Evolutionary conservation across 2,113 vertebrate species (phyloP), one percentile per base, ranked within the genome.

Genomic region (Cranoglanis bouderius): DNA sequence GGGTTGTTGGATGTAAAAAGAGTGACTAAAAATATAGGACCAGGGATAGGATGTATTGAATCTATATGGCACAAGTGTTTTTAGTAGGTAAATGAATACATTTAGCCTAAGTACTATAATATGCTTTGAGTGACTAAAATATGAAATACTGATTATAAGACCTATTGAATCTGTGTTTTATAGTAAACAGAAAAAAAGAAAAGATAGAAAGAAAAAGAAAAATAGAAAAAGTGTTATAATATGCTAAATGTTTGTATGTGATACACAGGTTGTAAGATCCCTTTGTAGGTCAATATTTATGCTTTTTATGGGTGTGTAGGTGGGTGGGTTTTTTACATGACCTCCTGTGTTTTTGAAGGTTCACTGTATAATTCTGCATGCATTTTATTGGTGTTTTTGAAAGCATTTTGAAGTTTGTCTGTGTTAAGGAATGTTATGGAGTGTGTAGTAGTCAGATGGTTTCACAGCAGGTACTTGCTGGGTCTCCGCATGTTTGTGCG

Each of bases 361-460:
- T 35, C 3, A 51, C 63, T 26, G 46, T 29, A 16, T 72, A 74
- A 9, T 55, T 6, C 16, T 6, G 4, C 4, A 75, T 72, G n/a
- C 2, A 74, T 16, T 59, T 43, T 13, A 63, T 61, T 24, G 19
- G 43, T 49, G 14, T 70, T 49, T 51, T 10, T 46, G 16, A 81
- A 46, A 67, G 1, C 3, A 72, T 57, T 89, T 53, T 49, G 40
- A 82, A 43, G 29, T 59, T 29, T 63, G 63, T 38, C 29, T 84
- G 75, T 59, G 72, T 78, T 65, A n/a, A 29, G 89, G 83, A 88
- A 77, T 89, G 53, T 72, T 86, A 14, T 29, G 51, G 57, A 84
- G 82, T 19, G 63, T 21, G 65, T 26, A 55, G 81, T 43, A 72
- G 84, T 78, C 90, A 91, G 87, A 90, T 91, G 90, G 88, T 63